Evolutionary conservation across 2,797 vertebrate genomes (phyloP).

Genomic region (Sebastolobus altivelis): DNA sequence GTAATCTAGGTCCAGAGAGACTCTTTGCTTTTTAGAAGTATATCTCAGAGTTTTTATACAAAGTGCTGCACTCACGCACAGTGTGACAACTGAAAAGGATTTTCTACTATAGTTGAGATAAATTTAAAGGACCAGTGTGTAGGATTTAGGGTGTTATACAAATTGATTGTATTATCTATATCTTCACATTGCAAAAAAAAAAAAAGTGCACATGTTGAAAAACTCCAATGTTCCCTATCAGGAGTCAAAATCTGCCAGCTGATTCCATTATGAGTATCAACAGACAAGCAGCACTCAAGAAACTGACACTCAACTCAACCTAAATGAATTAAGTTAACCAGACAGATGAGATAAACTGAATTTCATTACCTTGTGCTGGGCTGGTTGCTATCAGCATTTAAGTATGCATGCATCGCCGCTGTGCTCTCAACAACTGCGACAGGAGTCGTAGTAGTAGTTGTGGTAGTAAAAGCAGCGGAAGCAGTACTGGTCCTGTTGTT

Average conservation of each 20-base stretch:
- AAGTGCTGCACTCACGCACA: background rate
- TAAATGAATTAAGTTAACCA: background rate
- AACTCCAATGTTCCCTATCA: background rate
- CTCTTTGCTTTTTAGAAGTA: background rate
- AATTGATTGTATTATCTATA: background rate
- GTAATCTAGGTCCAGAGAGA: background rate
- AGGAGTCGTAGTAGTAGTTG: background rate
- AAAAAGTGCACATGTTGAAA: background rate
- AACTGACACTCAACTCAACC: accelerated
- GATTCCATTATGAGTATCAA: background rate
- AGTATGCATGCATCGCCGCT: conserved; percentile 64
- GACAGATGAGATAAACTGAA: background rate
- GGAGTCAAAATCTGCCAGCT: background rate
- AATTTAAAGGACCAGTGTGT: too few species aligned
- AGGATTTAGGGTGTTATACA: background rate
- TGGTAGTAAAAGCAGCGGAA: background rate
- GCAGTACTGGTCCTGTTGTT: conserved; percentile 76
- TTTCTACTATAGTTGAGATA: background rate
- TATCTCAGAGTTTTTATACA: background rate
- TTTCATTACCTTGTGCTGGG: conserved; percentile 86
- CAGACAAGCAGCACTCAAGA: background rate
- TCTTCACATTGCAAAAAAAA: background rate
- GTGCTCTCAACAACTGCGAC: conserved; percentile 54
- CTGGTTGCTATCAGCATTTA: conserved; percentile 81
- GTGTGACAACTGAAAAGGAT: background rate